Conservation (phyloP, 2,113 vertebrate genomes). For the Misgurnus mizolepis region DNA sequence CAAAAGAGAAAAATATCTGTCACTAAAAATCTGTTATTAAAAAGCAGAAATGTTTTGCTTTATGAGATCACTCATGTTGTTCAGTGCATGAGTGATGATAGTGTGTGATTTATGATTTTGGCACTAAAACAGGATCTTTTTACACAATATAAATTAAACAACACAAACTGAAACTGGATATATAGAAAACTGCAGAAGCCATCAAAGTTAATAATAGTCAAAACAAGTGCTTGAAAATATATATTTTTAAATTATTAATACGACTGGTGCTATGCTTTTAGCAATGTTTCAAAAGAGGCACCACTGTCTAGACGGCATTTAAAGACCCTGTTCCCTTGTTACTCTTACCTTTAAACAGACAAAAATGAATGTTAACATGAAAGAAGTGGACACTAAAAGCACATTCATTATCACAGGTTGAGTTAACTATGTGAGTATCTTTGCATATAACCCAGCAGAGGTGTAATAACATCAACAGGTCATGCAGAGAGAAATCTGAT, state of each 20-base stretch:
- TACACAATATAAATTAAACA: background rate
- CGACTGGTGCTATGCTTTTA: constrained; percentile 23
- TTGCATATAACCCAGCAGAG: constrained; percentile 1
- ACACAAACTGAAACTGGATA: constrained; percentile 7
- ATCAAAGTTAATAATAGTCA: constrained; percentile 50
- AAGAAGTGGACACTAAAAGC: background rate
- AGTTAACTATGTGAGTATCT: background rate
- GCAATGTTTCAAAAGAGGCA: constrained; percentile 28
- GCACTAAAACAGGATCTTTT: constrained; percentile 19
- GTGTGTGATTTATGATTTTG: constrained; percentile 20
- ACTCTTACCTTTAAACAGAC: constrained; percentile 6
- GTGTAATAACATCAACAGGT: constrained; percentile 5
- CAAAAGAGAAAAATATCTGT: constrained; percentile 40
- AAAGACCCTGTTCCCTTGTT: constrained; percentile 47
- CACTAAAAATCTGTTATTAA: constrained; percentile 23
- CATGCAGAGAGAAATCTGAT: constrained; percentile 27
- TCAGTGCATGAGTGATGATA: constrained; percentile 15
- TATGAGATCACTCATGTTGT: background rate
- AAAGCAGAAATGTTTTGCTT: constrained; percentile 35
- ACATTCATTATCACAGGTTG: constrained; percentile 2
- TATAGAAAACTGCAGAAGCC: constrained; percentile 54
- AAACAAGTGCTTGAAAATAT: constrained; percentile 24
- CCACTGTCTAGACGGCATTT: background rate
- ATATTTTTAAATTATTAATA: constrained; percentile 23
- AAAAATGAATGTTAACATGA: background rate